A percentile compares a stretch with the other conserved stretches of the same genome.
Evolutionary conservation across 2,797 vertebrate species (phyloP).

Genomic region (Moxostoma hubbsi): DNA sequence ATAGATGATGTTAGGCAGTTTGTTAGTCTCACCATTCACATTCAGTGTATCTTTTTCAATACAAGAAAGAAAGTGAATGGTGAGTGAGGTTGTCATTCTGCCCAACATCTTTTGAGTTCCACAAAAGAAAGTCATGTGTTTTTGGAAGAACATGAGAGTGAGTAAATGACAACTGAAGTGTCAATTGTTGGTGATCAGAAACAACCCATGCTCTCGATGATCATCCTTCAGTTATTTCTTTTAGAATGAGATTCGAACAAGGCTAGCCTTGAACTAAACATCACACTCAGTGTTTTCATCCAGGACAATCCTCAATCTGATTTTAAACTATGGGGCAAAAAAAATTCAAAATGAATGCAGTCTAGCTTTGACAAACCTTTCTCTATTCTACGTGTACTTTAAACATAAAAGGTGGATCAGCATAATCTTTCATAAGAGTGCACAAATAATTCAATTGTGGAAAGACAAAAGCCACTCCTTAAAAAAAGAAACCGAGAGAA

Average conservation of each 20-base stretch:
- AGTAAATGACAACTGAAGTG: not conserved
- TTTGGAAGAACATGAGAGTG: not conserved
- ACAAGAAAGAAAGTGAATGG: no score
- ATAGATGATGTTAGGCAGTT: no score
- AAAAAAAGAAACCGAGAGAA: constrained; percentile 3
- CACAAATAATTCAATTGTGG: constrained; percentile 28
- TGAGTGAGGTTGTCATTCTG: no score
- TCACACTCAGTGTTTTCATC: not conserved
- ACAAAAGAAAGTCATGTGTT: not conserved
- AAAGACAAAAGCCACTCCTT: constrained; percentile 21
- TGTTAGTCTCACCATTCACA: no score
- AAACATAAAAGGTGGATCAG: constrained; percentile 13
- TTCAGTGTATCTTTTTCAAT: no score
- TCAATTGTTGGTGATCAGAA: not conserved
- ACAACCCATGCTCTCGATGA: not conserved
- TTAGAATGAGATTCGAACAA: not conserved
- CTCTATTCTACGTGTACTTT: constrained; percentile 14
- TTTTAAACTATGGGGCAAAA: not conserved
- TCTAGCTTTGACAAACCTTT: not conserved
- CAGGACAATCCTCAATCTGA: not conserved
- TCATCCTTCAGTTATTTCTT: not conserved
- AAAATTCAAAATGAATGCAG: not conserved
- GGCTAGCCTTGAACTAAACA: not conserved
- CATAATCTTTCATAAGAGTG: constrained; percentile 6
- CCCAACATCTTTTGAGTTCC: not conserved